phyloP scores from a whole-genome alignment of 2,113 vertebrate species.

The Lophura nycthemera region DNA sequence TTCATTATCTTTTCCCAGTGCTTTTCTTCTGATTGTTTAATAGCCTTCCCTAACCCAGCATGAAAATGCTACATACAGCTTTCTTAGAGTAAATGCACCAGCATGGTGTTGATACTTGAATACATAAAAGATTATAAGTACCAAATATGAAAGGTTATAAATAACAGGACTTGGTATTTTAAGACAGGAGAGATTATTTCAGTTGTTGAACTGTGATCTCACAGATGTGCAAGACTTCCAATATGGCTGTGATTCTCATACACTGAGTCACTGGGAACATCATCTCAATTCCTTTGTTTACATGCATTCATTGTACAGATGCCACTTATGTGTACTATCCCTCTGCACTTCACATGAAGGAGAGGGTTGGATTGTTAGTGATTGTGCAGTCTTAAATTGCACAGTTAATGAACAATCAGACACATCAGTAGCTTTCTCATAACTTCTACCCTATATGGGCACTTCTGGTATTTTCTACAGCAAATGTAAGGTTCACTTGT shows the following conservation, averaged over 20 bases:
- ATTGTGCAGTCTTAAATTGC: neutral
- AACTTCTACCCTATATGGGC: neutral
- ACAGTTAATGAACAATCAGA: neutral
- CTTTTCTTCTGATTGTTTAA: conserved; percentile 13
- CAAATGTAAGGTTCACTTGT: neutral
- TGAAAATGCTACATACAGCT: neutral
- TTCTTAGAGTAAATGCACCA: neutral
- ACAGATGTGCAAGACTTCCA: neutral
- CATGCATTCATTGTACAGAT: neutral
- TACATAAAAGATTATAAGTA: neutral
- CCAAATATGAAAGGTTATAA: neutral
- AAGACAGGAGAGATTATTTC: neutral
- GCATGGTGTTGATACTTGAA: neutral
- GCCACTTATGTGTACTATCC: neutral
- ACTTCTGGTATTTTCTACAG: neutral
- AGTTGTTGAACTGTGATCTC: neutral
- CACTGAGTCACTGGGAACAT: neutral
- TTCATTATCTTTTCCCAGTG: neutral
- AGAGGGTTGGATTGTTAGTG: neutral
- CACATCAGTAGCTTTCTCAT: neutral
- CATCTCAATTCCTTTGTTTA: neutral
- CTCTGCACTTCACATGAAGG: neutral
- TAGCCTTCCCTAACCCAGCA: neutral
- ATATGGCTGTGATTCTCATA: neutral
- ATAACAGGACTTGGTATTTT: neutral